These are phyloP conservation scores for Dinomys branickii DNA, from an alignment of 2,113 vertebrate genomes.

Conservation along the genomic window DNA sequence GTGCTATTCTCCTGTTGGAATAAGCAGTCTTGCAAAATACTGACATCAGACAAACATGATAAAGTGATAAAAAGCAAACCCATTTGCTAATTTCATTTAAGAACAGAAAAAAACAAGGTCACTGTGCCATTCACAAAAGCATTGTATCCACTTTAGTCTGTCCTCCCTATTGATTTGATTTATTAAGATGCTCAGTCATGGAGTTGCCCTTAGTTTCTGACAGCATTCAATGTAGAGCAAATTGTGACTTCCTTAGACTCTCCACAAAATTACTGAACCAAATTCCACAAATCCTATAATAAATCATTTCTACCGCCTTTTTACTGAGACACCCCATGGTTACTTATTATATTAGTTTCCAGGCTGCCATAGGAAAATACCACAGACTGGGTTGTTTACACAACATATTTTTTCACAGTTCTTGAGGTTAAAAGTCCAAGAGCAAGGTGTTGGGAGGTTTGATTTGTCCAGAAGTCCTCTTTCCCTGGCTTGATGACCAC, in stretches of 20 bases:
- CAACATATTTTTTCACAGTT: conserved; percentile 45
- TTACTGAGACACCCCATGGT: not conserved
- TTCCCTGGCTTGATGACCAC: not conserved
- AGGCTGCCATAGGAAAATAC: conserved; percentile 43
- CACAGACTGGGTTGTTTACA: not conserved
- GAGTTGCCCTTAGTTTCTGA: conserved; percentile 31
- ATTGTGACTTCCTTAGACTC: not conserved
- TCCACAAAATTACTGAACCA: not conserved
- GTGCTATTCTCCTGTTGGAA: not conserved
- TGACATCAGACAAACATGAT: conserved; percentile 20
- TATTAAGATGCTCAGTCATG: conserved; percentile 10
- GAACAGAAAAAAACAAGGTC: conserved; percentile 34
- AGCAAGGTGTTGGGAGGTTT: not conserved
- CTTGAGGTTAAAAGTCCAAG: conserved; percentile 34
- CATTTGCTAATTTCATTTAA: conserved; percentile 31
- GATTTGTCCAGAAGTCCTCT: conserved; percentile 30
- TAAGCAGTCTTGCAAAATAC: conserved; percentile 36
- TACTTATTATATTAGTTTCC: not conserved
- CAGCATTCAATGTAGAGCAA: not conserved
- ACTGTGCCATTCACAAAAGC: not conserved
- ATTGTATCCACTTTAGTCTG: conserved; percentile 16
- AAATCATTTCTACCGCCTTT: conserved; percentile 2
- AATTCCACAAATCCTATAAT: not conserved
- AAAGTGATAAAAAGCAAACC: conserved; percentile 37
- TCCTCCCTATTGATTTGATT: not conserved